Conservation (phyloP, 2,797 vertebrate genomes). For the Luscinia megarhynchos region DNA sequence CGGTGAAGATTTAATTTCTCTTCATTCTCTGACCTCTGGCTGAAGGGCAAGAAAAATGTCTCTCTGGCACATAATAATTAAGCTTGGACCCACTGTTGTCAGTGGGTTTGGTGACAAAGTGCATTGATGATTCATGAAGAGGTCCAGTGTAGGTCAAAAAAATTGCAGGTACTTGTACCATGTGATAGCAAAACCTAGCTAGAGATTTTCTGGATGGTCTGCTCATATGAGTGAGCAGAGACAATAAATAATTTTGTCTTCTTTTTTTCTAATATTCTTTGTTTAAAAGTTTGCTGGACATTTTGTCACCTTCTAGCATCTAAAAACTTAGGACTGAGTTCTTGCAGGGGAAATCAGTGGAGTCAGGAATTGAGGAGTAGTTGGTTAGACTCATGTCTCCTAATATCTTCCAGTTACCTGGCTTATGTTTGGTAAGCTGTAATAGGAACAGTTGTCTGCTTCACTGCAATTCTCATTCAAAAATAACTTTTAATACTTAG, state of each 20-base stretch:
- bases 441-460: background rate
- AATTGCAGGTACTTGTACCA: background rate
- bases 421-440: background rate
- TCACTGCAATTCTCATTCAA: background rate
- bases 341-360: background rate
- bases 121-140: background rate
- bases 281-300: background rate
- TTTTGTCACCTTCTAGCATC: background rate
- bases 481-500: background rate
- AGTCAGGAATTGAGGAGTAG: background rate
- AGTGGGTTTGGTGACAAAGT: background rate
- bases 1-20: background rate
- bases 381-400: background rate
- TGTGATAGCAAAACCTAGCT: background rate
- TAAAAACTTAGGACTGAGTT: background rate
- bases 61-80: background rate
- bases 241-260: background rate
- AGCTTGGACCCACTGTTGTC: background rate
- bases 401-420: background rate
- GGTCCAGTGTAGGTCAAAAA: background rate
- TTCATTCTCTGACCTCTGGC: background rate
- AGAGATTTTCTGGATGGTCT: background rate
- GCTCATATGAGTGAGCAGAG: background rate
- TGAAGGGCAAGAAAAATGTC: background rate
- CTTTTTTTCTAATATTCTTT: background rate